Evolutionary conservation across 1,140 invertebrate genomes (phyloP), one percentile per base, ranked within the genome.

Genomic region (Brachionus manjavacas): DNA sequence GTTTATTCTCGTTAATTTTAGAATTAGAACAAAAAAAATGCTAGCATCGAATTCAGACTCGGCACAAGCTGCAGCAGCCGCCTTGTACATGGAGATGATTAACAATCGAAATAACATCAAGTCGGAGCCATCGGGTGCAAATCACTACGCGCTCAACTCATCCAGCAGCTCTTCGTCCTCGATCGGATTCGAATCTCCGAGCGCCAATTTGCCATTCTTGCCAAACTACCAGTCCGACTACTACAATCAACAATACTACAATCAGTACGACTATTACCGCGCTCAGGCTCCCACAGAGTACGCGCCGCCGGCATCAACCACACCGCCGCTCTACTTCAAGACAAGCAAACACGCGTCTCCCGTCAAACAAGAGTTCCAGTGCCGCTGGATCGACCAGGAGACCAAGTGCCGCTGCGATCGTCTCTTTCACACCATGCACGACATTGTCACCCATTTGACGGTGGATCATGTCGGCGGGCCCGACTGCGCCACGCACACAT

Each of bases 391-490:
- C 23, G 83, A 84, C 41, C 83, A 64, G 23, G 83, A 84, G 43
- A 84, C 66, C 7, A 72, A 84, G 31, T 25, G 41, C 25, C 12
- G 72, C 20, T 84, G 83, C 41, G 35, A 74, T n/a, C 83, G 83
- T 2, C 16, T 52, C 31, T 84, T 84, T 76, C 14, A 55, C 41
- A 25, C 43, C 25, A 84, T 84, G 83, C 66, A 84, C 14, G 68
- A 84, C 39, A 81, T 81, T 3, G 83, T 84, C 11, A 84, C 83
- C 46, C 83, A 84, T 84, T 55, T 84, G 14, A 84, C 66, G 16
- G 66, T 84, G 14, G 83, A 84, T n/a, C 83, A 84, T 41, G 83
- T 84, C 7, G 49, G 83, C 25, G 83, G 68, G 25, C 68, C 83
- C 0, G 83, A 84, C 16, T 66, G 25, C 4, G n/a, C 25, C 14